Percentiles rank a stretch among this genome's conserved stretches.
These are phyloP conservation scores for Dunckerocampus dactyliophorus DNA, from an alignment of 2,113 vertebrate species.

Conservation along the genomic window DNA sequence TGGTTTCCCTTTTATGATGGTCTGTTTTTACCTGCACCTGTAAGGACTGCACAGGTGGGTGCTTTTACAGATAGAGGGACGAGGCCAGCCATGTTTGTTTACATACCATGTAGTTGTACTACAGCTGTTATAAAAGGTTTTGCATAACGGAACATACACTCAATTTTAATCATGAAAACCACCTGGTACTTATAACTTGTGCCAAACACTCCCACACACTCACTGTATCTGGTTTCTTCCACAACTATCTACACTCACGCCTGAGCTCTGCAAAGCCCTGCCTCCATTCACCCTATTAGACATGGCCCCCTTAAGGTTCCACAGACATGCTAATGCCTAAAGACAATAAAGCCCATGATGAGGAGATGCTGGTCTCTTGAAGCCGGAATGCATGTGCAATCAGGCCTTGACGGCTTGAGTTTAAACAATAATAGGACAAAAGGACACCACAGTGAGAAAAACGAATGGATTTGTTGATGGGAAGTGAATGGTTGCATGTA, in stretches of 20 bases:
- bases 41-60: conserved; percentile 31
- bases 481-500: conserved; percentile 24
- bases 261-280: conserved; percentile 28
- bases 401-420: conserved; percentile 39
- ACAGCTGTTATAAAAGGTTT: conserved; percentile 23
- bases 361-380: conserved; percentile 40
- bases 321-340: conserved; percentile 54
- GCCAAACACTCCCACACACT: conserved; percentile 36
- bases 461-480: conserved; percentile 25
- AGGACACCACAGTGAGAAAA: conserved; percentile 29
- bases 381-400: conserved; percentile 46
- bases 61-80: conserved; percentile 16
- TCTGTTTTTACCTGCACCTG: conserved; percentile 25
- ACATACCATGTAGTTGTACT: conserved; percentile 28
- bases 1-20: conserved; percentile 32
- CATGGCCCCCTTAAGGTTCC: conserved; percentile 22
- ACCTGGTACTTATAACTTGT: conserved; percentile 20
- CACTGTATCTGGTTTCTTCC: conserved; percentile 15
- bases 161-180: conserved; percentile 28
- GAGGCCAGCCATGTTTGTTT: conserved; percentile 7
- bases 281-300: conserved; percentile 33
- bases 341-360: conserved; percentile 51
- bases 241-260: conserved; percentile 22
- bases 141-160: conserved; percentile 35
- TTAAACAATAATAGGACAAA: conserved; percentile 61